Conservation (phyloP, 2,888 invertebrate genomes). For the Podabrus alpinus region DNA sequence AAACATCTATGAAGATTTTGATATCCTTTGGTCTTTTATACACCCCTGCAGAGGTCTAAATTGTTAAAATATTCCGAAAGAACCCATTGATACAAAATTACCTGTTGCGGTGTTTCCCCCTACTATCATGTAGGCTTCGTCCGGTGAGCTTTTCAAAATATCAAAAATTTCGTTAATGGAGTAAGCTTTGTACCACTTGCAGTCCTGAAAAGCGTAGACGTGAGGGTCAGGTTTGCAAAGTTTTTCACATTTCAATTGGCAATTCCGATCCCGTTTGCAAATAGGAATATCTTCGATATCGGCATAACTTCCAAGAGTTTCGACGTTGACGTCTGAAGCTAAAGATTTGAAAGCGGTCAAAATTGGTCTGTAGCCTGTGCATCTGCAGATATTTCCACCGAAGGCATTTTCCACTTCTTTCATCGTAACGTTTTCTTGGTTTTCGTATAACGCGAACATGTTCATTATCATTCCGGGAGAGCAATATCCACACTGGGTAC, state of each 20-base stretch:
- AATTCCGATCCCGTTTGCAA: conserved; percentile 33
- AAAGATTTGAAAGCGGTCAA: conserved; percentile 67
- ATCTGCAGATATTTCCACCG: conserved; percentile 52
- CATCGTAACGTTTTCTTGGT: conserved; percentile 57
- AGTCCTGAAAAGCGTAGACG: conserved; percentile 48
- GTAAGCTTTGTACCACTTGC: conserved; percentile 64
- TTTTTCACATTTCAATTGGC: conserved; percentile 51
- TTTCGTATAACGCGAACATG: conserved; percentile 63
- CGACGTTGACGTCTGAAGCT: conserved; percentile 52
- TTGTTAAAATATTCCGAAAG: not conserved
- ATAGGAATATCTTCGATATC: conserved; percentile 56
- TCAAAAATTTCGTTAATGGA: conserved; percentile 62
- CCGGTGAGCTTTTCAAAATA: conserved; percentile 54
- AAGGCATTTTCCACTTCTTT: conserved; percentile 68
- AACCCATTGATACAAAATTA: conserved; percentile 25
- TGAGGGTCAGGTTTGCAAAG: conserved; percentile 48
- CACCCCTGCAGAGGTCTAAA: conserved; percentile 51
- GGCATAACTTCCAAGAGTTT: conserved; percentile 43
- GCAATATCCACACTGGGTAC: conserved; percentile 73
- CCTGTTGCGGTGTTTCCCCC: conserved; percentile 80
- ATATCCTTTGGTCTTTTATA: conserved; percentile 55
- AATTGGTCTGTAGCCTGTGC: conserved; percentile 71
- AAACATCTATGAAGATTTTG: conserved; percentile 67
- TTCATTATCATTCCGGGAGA: conserved; percentile 79
- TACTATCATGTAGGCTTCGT: conserved; percentile 62